A percentile compares a stretch with the other conserved stretches of the same genome.
phyloP scores from a whole-genome alignment of 2,888 invertebrate species.

The Myopa tessellatipennis region DNA sequence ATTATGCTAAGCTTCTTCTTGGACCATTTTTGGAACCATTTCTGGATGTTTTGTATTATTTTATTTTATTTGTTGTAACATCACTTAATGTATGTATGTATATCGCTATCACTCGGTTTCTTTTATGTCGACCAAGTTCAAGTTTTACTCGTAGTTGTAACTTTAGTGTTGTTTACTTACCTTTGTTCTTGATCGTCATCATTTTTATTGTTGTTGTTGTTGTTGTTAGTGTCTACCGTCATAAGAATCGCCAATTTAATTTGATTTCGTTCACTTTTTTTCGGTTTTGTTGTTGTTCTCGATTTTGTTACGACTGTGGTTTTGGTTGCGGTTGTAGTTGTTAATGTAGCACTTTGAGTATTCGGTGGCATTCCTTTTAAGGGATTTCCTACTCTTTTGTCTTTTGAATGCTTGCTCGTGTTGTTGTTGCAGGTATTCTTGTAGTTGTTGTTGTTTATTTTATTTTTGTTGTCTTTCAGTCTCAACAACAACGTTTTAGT shows the following conservation, averaged over 20 bases:
- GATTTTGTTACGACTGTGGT: background rate
- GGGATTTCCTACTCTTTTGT: conserved; percentile 9
- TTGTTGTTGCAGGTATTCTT: background rate
- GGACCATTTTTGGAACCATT: background rate
- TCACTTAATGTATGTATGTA: conserved; percentile 8
- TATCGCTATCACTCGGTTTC: background rate
- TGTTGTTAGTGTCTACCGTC: background rate
- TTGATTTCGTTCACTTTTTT: conserved; percentile 16
- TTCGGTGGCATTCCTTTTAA: background rate
- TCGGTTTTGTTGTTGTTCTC: background rate
- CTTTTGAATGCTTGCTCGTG: background rate
- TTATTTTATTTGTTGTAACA: background rate
- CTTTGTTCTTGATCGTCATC: background rate
- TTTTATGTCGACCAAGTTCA: conserved; percentile 26
- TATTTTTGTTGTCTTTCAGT: too few species aligned
- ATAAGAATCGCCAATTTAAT: conserved; percentile 37
- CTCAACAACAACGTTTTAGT: background rate
- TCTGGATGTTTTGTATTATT: background rate
- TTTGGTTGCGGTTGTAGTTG: background rate
- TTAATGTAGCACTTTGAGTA: background rate
- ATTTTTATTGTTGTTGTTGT: background rate
- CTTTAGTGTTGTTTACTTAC: background rate
- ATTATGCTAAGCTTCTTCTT: background rate
- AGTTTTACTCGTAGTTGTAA: background rate
- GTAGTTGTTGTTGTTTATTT: too few species aligned